phyloP scores from a whole-genome alignment of 2,113 vertebrate species.

The Tragelaphus buxtoni region DNA sequence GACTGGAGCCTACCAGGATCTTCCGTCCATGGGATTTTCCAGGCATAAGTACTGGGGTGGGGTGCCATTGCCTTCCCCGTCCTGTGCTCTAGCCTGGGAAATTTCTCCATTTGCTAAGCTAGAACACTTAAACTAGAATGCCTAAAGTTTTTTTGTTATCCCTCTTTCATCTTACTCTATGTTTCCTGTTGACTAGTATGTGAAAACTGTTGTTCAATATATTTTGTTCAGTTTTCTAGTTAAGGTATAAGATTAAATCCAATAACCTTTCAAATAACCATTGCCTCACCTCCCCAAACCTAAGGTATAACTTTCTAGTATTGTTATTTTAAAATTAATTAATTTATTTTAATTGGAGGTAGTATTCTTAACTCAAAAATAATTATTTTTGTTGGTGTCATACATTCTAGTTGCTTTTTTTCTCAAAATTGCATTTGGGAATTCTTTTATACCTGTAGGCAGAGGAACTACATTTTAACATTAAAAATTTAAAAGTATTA shows the following conservation, averaged over 20 bases:
- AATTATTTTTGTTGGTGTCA: not conserved
- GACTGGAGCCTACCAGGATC: too few species aligned
- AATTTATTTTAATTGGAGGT: not conserved
- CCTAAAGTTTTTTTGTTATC: not conserved
- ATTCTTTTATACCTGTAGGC: not conserved
- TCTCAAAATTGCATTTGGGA: not conserved
- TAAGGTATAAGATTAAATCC: not conserved
- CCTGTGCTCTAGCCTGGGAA: not conserved
- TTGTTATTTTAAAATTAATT: not conserved
- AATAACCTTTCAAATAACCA: not conserved
- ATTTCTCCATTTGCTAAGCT: not conserved
- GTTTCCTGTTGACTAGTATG: not conserved
- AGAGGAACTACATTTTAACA: not conserved
- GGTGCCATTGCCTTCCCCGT: not conserved
- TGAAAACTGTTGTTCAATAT: not conserved
- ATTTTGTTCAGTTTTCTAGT: not conserved
- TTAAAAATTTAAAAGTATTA: not conserved
- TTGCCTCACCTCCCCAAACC: not conserved
- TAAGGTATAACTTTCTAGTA: not conserved
- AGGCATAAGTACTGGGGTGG: too few species aligned
- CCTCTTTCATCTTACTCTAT: not conserved
- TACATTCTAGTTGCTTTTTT: not conserved
- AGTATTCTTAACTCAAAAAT: not conserved
- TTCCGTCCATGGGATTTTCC: too few species aligned
- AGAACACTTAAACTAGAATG: not conserved